Percentiles rank a stretch among this genome's conserved stretches.
Evolutionary conservation across 2,113 vertebrate genomes (phyloP).

Genomic region (Pterocles gutturalis): DNA sequence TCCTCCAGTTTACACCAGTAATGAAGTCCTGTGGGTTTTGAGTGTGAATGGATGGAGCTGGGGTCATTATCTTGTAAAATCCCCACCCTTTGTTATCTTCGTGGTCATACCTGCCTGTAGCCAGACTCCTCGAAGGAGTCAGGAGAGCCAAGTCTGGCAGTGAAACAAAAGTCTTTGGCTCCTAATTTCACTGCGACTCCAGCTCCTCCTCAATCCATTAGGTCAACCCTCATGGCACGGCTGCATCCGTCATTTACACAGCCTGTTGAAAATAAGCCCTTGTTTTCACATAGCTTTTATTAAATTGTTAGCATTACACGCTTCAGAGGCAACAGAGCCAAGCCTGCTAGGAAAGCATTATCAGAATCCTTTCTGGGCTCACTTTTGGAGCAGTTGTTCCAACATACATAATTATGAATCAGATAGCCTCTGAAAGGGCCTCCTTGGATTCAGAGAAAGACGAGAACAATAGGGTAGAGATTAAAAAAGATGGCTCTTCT

Average conservation of each 20-base stretch:
- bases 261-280: slow-evolving; percentile 3
- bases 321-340: slow-evolving; percentile 22
- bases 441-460: slow-evolving; percentile 64
- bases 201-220: neutral
- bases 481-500: slow-evolving; percentile 72
- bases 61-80: neutral
- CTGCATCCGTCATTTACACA: neutral
- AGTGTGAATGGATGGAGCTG: neutral
- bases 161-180: neutral
- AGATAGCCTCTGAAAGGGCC: slow-evolving; percentile 70
- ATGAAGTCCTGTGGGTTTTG: neutral
- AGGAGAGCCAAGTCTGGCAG: neutral
- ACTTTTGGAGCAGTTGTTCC: slow-evolving; percentile 63
- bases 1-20: neutral
- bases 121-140: neutral
- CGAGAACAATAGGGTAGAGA: slow-evolving; percentile 71
- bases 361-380: slow-evolving; percentile 62
- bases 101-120: neutral
- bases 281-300: slow-evolving; percentile 21
- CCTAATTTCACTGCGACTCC: neutral
- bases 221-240: neutral
- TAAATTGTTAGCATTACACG: neutral
- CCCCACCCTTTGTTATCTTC: neutral
- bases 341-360: slow-evolving; percentile 48
- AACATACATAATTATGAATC: slow-evolving; percentile 69